phyloP scores from a whole-genome alignment of 2,888 invertebrate species.

The Tortrix viridana region DNA sequence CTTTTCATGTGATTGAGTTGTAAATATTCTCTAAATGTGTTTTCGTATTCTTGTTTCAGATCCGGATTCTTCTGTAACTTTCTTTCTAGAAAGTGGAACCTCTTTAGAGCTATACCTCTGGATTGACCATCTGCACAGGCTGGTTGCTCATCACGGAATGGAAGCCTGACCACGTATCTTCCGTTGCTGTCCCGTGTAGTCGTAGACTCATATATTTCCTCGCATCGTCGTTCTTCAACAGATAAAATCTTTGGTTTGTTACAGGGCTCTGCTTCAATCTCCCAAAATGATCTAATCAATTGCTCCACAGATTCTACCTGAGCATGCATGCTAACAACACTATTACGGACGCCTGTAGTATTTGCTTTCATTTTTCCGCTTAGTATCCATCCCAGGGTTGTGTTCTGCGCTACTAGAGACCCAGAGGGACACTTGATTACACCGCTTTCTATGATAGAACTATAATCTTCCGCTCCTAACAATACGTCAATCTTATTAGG shows the following conservation, averaged over 20 bases:
- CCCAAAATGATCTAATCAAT: constrained; percentile 23
- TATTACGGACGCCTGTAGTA: neutral
- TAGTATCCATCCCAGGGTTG: constrained; percentile 4
- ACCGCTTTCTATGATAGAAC: constrained; percentile 18
- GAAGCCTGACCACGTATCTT: constrained; percentile 34
- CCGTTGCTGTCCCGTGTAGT: constrained; percentile 31
- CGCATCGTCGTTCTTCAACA: constrained; percentile 28
- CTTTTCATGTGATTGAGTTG: constrained; percentile 9
- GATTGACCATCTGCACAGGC: constrained; percentile 20
- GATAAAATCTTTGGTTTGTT: constrained; percentile 14
- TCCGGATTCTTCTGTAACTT: constrained; percentile 39
- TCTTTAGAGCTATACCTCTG: constrained; percentile 17
- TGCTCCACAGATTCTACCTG: constrained; percentile 1
- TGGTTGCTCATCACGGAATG: constrained; percentile 25
- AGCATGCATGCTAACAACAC: neutral
- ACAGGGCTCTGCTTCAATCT: constrained; percentile 21
- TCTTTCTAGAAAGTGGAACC: constrained; percentile 39
- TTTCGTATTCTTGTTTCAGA: constrained; percentile 13
- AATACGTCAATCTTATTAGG: constrained; percentile 34
- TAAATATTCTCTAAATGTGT: constrained; percentile 25
- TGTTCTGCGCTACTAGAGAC: constrained; percentile 28
- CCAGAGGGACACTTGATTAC: constrained; percentile 4
- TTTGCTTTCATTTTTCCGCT: neutral
- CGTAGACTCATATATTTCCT: constrained; percentile 24
- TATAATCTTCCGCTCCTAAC: constrained; percentile 37